Evolutionary conservation across 2,113 vertebrate species (phyloP).

Genomic region (Colius striatus): DNA sequence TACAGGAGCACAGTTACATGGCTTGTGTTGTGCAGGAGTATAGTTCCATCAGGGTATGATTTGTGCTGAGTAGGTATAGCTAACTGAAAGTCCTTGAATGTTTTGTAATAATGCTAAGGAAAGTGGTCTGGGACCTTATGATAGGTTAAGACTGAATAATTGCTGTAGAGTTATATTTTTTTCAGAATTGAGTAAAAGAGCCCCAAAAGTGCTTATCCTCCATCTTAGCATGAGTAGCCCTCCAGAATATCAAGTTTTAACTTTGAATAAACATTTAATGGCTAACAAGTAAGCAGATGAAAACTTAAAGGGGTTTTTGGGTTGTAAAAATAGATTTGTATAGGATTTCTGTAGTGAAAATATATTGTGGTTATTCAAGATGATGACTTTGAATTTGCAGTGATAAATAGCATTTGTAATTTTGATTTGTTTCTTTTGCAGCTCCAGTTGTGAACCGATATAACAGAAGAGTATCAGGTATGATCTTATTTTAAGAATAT

Average conservation of each 20-base stretch:
- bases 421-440: slow-evolving; percentile 69
- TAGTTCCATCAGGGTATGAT: neutral
- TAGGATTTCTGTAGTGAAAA: neutral
- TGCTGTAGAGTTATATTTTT: neutral
- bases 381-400: neutral
- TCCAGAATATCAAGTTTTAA: neutral
- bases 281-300: neutral
- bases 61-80: neutral
- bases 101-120: neutral
- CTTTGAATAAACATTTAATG: neutral
- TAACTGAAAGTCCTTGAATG: neutral
- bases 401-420: slow-evolving; percentile 1
- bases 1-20: neutral
- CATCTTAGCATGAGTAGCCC: neutral
- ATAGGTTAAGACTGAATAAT: neutral
- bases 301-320: neutral
- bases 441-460: slow-evolving; percentile 90
- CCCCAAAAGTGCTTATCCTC: neutral
- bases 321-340: neutral
- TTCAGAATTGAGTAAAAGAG: neutral
- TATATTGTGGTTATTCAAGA: neutral
- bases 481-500: slow-evolving; percentile 43
- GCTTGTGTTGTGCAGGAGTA: neutral
- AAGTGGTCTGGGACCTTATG: neutral
- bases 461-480: slow-evolving; percentile 96